Evolutionary conservation across 2,797 vertebrate species (phyloP).

Genomic region (Pangasius krempfi): DNA sequence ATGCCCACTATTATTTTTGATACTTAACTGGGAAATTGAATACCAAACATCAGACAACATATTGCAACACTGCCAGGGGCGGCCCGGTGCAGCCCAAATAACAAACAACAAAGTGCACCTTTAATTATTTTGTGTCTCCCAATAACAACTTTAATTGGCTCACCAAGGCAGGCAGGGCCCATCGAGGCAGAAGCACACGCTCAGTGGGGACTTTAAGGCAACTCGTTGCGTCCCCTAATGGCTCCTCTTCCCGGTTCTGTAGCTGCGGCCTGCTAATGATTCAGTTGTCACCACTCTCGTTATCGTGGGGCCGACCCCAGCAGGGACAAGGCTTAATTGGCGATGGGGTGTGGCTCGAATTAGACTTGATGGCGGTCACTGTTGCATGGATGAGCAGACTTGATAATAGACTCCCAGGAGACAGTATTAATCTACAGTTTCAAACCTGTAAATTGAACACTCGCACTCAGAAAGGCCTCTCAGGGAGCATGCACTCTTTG

Average conservation of each 20-base stretch:
- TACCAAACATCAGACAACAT: slow-evolving; percentile 69
- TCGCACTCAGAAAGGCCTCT: slow-evolving; percentile 51
- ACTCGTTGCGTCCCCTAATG: slow-evolving; percentile 68
- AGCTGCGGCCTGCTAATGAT: slow-evolving; percentile 71
- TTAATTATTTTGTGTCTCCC: slow-evolving; percentile 76
- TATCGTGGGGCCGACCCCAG: slow-evolving; percentile 57
- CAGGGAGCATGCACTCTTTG: slow-evolving; percentile 22
- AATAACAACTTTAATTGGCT: slow-evolving; percentile 78
- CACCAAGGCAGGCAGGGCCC: slow-evolving; percentile 72
- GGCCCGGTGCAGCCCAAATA: slow-evolving; percentile 65
- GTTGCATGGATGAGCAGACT: slow-evolving; percentile 75
- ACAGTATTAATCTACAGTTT: slow-evolving; percentile 80
- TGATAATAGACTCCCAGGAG: slow-evolving; percentile 78
- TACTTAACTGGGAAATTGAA: slow-evolving; percentile 69
- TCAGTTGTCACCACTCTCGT: slow-evolving; percentile 64
- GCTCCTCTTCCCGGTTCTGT: slow-evolving; percentile 59
- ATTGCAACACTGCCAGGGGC: slow-evolving; percentile 66
- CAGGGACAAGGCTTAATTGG: slow-evolving; percentile 80
- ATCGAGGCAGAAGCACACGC: slow-evolving; percentile 56
- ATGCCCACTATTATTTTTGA: slow-evolving; percentile 63
- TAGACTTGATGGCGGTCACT: slow-evolving; percentile 77
- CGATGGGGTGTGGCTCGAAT: slow-evolving; percentile 78
- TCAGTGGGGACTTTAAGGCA: slow-evolving; percentile 75
- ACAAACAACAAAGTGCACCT: slow-evolving; percentile 70
- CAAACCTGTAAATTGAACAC: slow-evolving; percentile 75